Evolutionary conservation across 2,797 vertebrate species (phyloP), one percentile per base, ranked within the genome.

Genomic region (Sciurus vulgaris): DNA sequence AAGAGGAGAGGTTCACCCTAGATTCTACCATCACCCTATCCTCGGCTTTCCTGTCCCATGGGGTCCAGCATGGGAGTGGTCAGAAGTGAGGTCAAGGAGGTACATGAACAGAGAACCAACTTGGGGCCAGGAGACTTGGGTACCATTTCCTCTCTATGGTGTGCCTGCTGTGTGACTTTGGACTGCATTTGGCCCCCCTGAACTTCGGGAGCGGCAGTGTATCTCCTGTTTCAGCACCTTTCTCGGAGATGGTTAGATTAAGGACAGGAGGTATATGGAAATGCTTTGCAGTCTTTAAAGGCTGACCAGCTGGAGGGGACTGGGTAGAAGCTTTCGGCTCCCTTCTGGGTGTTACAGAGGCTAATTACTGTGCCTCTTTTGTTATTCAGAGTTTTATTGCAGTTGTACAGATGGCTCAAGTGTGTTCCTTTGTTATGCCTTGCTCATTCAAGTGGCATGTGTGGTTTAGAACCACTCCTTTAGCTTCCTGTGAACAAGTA

Each of bases 401-500:
- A 28, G 17, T n/a, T 70, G 35, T 85, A 30, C 59, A 38, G 74
- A 22, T 56, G 93, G 85, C 86, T 77, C 28, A 6, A 51, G 20
- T 38, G 33, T 38, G 79, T 56, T 56, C 54, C 54, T 38, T 69
- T 33, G 72, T 65, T 59, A 14, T 49, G 81, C 81, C 51, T 77
- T 74, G 17, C 77, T 87, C 73, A 65, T 65, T 72, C 76, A 59
- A 77, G 63, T 78, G 85, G 96, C 91, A 78, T 41, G 91, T 56
- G 51, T 56, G 78, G 30, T 86, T 93, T n/a, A 77, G 72, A 87
- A 72, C 41, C 70, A 81, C 70, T 82, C 63, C 79, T 87, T 79
- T 35, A 81, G 88, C 73, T 93, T 90, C 81, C 73, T 47, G 24
- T 79, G 49, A 86, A 83, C 65, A 93, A 84, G 65, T 44, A 28